phyloP scores from a whole-genome alignment of 1,140 invertebrate genomes.

The Zaprionus kolodkinae region DNA sequence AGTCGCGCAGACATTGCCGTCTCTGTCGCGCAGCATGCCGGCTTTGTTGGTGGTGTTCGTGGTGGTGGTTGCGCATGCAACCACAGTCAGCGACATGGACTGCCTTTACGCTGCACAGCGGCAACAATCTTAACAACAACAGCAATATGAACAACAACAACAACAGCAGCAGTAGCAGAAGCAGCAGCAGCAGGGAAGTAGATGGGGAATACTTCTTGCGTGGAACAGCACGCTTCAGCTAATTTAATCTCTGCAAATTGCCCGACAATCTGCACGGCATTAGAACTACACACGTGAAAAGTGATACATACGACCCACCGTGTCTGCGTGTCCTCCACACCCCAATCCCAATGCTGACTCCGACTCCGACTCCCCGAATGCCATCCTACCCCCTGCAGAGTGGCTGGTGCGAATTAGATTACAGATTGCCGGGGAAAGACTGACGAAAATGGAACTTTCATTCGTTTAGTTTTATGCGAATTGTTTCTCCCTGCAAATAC shows the following conservation, averaged over 20 bases:
- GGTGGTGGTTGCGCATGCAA: conserved; percentile 70
- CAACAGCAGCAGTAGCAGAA: conserved; percentile 32
- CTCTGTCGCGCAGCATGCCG: conserved; percentile 19
- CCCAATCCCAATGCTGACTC: neutral
- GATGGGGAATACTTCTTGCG: conserved; percentile 42
- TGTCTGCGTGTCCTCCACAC: too few species aligned
- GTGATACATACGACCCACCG: conserved; percentile 35
- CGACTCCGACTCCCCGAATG: neutral
- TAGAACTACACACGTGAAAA: conserved; percentile 72
- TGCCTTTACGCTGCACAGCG: conserved; percentile 7
- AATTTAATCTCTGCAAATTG: conserved; percentile 84
- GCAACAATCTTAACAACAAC: conserved; percentile 38
- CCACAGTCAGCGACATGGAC: conserved; percentile 51
- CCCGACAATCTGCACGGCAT: conserved; percentile 80
- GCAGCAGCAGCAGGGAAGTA: conserved; percentile 9
- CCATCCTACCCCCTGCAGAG: conserved; percentile 9
- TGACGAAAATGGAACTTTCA: conserved; percentile 38
- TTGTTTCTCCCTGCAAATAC: conserved; percentile 52
- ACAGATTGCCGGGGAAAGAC: conserved; percentile 42
- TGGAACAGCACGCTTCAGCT: conserved; percentile 75
- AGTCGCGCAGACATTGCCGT: conserved; percentile 41
- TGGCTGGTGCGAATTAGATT: conserved; percentile 71
- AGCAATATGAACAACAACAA: conserved; percentile 42
- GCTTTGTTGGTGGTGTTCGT: conserved; percentile 19
- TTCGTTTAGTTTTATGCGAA: conserved; percentile 44